Percentiles rank a stretch among this genome's conserved stretches.
Evolutionary conservation across 2,888 invertebrate species (phyloP).

Genomic region (Drosophila pegasa): DNA sequence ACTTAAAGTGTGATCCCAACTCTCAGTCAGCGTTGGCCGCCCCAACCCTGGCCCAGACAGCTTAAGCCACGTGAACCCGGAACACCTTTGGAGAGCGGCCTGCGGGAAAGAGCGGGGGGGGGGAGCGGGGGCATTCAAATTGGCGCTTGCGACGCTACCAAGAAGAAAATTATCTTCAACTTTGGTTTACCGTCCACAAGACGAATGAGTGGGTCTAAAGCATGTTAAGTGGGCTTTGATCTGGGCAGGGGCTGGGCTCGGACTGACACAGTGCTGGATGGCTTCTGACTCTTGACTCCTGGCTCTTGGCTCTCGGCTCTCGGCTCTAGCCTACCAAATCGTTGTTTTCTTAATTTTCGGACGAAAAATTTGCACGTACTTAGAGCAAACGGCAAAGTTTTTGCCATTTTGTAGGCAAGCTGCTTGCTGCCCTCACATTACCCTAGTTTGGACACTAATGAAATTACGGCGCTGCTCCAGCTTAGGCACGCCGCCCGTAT

Average conservation of each 20-base stretch:
- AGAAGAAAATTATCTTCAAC: slow-evolving; percentile 63
- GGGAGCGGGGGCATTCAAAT: slow-evolving; percentile 37
- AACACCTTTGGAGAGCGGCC: slow-evolving; percentile 6
- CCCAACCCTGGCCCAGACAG: slow-evolving; percentile 10
- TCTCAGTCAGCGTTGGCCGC: slow-evolving; percentile 19
- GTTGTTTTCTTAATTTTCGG: slow-evolving; percentile 68
- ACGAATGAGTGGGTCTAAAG: slow-evolving; percentile 47
- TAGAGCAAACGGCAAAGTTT: slow-evolving; percentile 62
- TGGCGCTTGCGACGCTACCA: slow-evolving; percentile 47
- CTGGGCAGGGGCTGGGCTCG: slow-evolving; percentile 7
- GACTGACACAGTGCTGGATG: not conserved
- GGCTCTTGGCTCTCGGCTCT: not conserved
- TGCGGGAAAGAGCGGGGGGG: not conserved
- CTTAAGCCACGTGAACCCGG: slow-evolving; percentile 18
- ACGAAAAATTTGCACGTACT: slow-evolving; percentile 75
- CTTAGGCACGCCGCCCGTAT: slow-evolving; percentile 16
- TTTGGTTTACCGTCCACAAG: slow-evolving; percentile 49
- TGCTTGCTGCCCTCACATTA: slow-evolving; percentile 44
- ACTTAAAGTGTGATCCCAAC: slow-evolving; percentile 44
- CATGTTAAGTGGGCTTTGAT: slow-evolving; percentile 63
- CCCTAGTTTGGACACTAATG: slow-evolving; percentile 71
- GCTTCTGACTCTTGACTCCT: not conserved
- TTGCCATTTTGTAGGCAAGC: slow-evolving; percentile 32
- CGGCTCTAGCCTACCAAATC: slow-evolving; percentile 7
- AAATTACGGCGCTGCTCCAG: slow-evolving; percentile 59